phyloP scores from a whole-genome alignment of 1,140 invertebrate genomes.

The Galleria mellonella region DNA sequence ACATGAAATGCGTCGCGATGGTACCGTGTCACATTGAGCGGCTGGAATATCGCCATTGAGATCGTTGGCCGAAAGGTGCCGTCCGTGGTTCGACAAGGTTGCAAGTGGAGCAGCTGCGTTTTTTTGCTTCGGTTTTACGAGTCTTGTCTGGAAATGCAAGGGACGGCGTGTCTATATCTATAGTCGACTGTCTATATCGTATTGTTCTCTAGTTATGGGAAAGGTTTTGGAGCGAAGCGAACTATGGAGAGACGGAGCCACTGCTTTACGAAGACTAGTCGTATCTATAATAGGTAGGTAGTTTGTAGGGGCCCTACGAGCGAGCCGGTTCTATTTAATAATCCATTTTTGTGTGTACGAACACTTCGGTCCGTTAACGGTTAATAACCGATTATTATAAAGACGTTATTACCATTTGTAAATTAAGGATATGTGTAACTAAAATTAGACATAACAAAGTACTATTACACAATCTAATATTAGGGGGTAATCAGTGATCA shows the following conservation, averaged over 20 bases:
- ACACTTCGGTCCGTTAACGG: no score
- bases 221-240: slow-evolving; percentile 11
- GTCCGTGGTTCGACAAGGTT: slow-evolving; percentile 49
- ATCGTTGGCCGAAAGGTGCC: slow-evolving; percentile 21
- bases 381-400: no score
- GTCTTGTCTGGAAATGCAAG: slow-evolving; percentile 48
- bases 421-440: no score
- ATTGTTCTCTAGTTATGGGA: slow-evolving; percentile 39
- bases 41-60: slow-evolving; percentile 19
- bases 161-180: slow-evolving; percentile 19
- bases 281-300: slow-evolving; percentile 9
- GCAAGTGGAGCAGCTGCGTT: slow-evolving; percentile 42
- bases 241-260: slow-evolving; percentile 3
- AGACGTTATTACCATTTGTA: no score
- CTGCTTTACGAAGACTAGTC: not conserved
- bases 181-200: slow-evolving; percentile 30
- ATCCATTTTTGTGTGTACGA: no score
- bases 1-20: slow-evolving; percentile 32
- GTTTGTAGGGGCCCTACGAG: no score
- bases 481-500: no score
- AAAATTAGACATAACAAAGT: no score
- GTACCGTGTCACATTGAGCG: slow-evolving; percentile 46
- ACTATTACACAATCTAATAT: no score
- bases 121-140: slow-evolving; percentile 53
- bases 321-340: no score